Percentiles rank a stretch among this genome's conserved stretches.
phyloP scores from a whole-genome alignment of 1,140 invertebrate genomes.

The Adelges cooleyi region DNA sequence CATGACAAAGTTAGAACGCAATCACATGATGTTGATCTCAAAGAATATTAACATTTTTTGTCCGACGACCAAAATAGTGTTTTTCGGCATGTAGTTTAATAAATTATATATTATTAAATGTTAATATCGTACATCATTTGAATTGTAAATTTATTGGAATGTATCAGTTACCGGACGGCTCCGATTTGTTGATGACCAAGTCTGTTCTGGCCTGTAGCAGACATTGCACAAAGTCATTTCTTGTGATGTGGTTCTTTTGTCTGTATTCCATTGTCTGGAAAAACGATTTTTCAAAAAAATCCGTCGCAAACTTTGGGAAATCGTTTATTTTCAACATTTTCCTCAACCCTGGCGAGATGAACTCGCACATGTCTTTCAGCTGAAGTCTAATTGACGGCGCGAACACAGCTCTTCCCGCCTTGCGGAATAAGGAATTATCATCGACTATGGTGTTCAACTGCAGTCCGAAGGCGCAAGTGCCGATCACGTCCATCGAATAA shows the following conservation, averaged over 20 bases:
- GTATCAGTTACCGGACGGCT: not conserved
- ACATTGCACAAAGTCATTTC: slow-evolving; percentile 37
- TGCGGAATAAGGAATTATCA: slow-evolving; percentile 40
- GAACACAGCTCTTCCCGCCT: slow-evolving; percentile 33
- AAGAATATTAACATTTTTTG: no score
- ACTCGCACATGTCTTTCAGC: not conserved
- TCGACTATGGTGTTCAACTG: not conserved
- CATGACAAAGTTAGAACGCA: no score
- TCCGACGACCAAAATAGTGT: no score
- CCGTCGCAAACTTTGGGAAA: no score
- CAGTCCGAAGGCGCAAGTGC: slow-evolving; percentile 13
- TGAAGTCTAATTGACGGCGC: not conserved
- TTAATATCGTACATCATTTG: no score
- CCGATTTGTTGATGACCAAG: not conserved
- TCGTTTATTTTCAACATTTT: no score
- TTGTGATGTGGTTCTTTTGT: slow-evolving; percentile 12
- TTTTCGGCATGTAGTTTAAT: no score
- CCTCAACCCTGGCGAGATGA: no score
- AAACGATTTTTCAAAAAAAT: no score
- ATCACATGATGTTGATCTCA: no score
- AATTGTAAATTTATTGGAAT: no score
- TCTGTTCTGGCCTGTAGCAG: slow-evolving; percentile 14
- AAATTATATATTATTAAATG: no score
- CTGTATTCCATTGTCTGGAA: slow-evolving; percentile 30
- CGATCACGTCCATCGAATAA: slow-evolving; percentile 26